A percentile compares a stretch with the other conserved stretches of the same genome.
These are phyloP conservation scores for Ceratina australensis DNA, from an alignment of 1,140 invertebrate genomes.

Conservation along the genomic window DNA sequence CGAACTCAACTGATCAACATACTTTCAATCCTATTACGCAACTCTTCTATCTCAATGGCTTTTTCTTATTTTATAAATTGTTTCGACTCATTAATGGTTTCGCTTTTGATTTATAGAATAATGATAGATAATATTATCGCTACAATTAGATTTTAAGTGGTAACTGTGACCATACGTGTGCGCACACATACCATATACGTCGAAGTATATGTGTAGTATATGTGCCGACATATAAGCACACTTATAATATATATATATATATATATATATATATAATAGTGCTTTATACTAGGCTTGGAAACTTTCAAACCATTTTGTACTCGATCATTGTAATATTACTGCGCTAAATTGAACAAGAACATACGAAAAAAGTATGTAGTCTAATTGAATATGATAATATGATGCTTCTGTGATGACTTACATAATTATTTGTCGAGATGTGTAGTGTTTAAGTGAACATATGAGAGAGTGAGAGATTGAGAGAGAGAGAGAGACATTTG, in stretches of 20 bases:
- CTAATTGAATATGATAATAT: conserved; percentile 74
- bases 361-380: conserved; percentile 72
- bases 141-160: conserved; percentile 63
- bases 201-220: conserved; percentile 52
- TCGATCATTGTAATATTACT: conserved; percentile 76
- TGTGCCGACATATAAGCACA: conserved; percentile 59
- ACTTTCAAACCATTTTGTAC: conserved; percentile 77
- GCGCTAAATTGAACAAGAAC: conserved; percentile 70
- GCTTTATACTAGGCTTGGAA: conserved; percentile 79
- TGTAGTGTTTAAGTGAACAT: conserved; percentile 63
- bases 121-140: conserved; percentile 58
- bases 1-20: not conserved
- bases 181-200: conserved; percentile 52
- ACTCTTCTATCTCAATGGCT: not conserved
- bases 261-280: conserved; percentile 66
- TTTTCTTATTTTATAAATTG: not conserved
- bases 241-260: conserved; percentile 61
- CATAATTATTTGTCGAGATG: conserved; percentile 73
- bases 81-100: conserved; percentile 33
- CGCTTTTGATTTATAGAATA: conserved; percentile 48
- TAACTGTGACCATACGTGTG: conserved; percentile 55
- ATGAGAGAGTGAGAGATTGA: conserved; percentile 33
- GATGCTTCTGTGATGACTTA: conserved; percentile 79
- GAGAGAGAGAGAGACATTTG: conserved; percentile 41
- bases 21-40: not conserved